Percentiles rank a stretch among this genome's conserved stretches.
phyloP scores from a whole-genome alignment of 2,888 invertebrate genomes.

The Heliconius cydno region DNA sequence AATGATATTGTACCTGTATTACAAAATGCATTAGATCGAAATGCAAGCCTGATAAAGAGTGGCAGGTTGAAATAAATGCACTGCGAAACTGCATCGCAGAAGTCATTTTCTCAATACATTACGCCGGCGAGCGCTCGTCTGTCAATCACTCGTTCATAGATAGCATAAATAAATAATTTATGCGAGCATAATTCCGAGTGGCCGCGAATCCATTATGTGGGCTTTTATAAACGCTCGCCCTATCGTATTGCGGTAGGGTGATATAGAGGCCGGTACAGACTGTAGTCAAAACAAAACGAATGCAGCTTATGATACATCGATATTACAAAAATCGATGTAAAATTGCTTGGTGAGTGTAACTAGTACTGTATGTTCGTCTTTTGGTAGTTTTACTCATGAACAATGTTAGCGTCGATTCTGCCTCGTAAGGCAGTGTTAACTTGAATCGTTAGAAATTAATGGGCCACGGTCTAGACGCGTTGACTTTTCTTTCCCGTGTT shows the following conservation, averaged over 20 bases:
- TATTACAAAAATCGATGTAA: constrained; percentile 15
- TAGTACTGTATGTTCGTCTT: background rate
- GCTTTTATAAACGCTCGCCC: constrained; percentile 60
- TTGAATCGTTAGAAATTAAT: constrained; percentile 75
- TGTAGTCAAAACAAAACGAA: constrained; percentile 29
- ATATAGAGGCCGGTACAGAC: constrained; percentile 43
- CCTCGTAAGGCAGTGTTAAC: constrained; percentile 63
- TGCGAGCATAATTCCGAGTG: constrained; percentile 76
- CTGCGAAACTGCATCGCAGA: constrained; percentile 38
- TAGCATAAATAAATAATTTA: constrained; percentile 73
- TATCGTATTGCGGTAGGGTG: constrained; percentile 60
- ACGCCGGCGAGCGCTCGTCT: constrained; percentile 62
- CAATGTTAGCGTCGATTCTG: background rate
- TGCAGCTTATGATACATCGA: constrained; percentile 3
- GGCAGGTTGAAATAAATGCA: constrained; percentile 43
- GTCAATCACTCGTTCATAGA: constrained; percentile 76
- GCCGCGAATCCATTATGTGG: constrained; percentile 76
- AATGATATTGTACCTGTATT: constrained; percentile 6
- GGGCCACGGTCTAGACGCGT: constrained; percentile 68
- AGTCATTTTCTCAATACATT: constrained; percentile 45
- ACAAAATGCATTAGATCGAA: constrained; percentile 36
- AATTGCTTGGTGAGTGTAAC: background rate
- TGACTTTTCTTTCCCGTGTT: constrained; percentile 60
- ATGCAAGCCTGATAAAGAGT: constrained; percentile 35
- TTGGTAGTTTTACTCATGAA: background rate